Base-by-base conservation (phyloP, 2,888 invertebrate species). In the Nomada ruficornis region DNA sequence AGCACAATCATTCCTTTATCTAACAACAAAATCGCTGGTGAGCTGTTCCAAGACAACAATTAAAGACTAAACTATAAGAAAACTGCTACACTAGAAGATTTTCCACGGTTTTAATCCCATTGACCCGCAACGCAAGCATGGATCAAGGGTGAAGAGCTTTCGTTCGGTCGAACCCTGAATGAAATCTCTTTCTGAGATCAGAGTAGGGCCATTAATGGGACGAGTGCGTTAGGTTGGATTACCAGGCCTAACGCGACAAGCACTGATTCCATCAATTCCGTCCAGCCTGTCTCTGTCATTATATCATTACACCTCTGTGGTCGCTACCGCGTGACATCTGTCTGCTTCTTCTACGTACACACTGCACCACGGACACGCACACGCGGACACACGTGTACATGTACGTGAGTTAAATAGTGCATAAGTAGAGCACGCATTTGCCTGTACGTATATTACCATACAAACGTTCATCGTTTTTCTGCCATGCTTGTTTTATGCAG, bases 211-310 rank as follows among this genome's bases (percentile, higher is more conserved):
- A 77, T 87, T 86, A 87, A 86, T 86, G 84, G 81, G 78, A 84
- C 80, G 84, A 87, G 81, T 81, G 80, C 77, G 85, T 88, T 86
- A 47, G 85, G 89, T 84, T 85, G 86, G 90, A 91, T 91, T 90
- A 91, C 89, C 87, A 86, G 84, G 83, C 86, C 86, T 90, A 90
- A 90, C 89, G 88, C 86, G 88, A 86, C 89, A 80, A 84, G 88
- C 91, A 90, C 89, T 92, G 92, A 93, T 93, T 92, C 91, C 89
- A 90, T 92, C 92, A 92, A 93, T 92, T 92, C 89, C 87, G 88
- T 89, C 89, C 90, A 89, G 91, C 90, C 91, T 91, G 87, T 88
- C 86, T 82, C 88, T 89, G 92, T 91, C 92, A 92, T 93, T 92
- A 92, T 91, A 89, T 91, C 89, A 91, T 93, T 92, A 92, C 90